Conservation (phyloP, 2,888 invertebrate species). For the Asteroscopus sphinx region DNA sequence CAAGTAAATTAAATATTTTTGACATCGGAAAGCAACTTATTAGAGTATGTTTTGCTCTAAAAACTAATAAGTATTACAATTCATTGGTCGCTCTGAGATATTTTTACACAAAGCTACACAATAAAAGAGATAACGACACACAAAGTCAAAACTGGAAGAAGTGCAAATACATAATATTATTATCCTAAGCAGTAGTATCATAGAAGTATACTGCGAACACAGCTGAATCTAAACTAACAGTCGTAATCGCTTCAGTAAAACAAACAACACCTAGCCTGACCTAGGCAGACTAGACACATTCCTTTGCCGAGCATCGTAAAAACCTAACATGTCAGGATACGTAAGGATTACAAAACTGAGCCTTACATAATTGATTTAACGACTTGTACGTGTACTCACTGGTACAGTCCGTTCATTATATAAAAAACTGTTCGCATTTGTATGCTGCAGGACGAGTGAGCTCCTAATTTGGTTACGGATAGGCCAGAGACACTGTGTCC, state of each 20-base stretch:
- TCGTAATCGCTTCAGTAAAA: constrained; percentile 25
- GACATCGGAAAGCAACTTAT: background rate
- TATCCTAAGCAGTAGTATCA: background rate
- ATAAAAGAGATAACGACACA: no score
- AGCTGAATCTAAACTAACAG: background rate
- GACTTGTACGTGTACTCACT: constrained; percentile 47
- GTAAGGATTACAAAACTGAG: constrained; percentile 53
- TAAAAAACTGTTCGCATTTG: constrained; percentile 63
- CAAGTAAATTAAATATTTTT: background rate
- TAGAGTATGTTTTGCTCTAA: no score
- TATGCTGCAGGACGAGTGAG: constrained; percentile 64
- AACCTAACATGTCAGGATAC: constrained; percentile 37
- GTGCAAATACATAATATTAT: background rate
- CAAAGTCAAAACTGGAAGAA: background rate
- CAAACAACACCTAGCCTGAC: constrained; percentile 23
- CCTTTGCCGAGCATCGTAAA: constrained; percentile 44
- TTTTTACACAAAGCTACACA: no score
- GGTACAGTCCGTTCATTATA: constrained; percentile 53
- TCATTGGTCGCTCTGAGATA: no score
- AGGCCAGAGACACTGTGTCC: constrained; percentile 50
- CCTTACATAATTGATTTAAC: constrained; percentile 57
- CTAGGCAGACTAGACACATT: constrained; percentile 45
- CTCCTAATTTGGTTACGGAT: constrained; percentile 70
- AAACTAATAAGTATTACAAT: no score
- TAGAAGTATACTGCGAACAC: constrained; percentile 4